Conservation (phyloP, 2,797 vertebrate genomes). For the Epinephelus coioides region DNA sequence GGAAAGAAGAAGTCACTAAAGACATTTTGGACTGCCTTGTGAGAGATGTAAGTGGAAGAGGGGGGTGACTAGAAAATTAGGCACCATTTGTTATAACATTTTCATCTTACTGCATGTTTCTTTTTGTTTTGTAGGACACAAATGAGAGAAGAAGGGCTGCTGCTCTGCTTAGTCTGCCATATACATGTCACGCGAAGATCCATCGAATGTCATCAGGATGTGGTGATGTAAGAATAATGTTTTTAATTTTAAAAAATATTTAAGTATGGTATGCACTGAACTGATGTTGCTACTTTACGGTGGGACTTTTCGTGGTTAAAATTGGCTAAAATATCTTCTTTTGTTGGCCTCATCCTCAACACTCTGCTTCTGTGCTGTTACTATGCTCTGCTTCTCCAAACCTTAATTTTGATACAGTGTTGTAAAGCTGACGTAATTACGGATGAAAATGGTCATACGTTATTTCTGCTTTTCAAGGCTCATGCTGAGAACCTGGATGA, state of each 20-base stretch:
- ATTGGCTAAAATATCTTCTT: no score
- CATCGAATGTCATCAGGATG: conserved; percentile 12
- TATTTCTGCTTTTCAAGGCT: no score
- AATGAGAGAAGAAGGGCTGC: conserved; percentile 1
- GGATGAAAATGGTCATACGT: no score
- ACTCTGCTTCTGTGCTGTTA: no score
- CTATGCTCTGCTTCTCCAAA: no score
- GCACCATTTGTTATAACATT: not conserved
- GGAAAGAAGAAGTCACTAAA: conserved; percentile 16
- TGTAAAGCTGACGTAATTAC: no score
- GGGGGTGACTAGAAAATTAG: not conserved
- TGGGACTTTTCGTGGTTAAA: no score
- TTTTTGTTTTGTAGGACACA: conserved; percentile 6
- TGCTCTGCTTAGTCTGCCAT: conserved; percentile 10
- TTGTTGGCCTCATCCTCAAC: no score
- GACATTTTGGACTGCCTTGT: conserved; percentile 12
- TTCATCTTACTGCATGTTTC: not conserved
- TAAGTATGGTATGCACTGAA: no score
- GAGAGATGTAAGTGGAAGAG: not conserved
- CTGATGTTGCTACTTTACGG: no score
- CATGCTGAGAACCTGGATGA: not conserved
- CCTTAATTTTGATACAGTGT: no score
- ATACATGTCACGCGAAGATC: conserved; percentile 6
- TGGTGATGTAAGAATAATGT: conserved; percentile 19
- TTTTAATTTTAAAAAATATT: no score